phyloP scores from a whole-genome alignment of 2,113 vertebrate species.

The Passer domesticus region DNA sequence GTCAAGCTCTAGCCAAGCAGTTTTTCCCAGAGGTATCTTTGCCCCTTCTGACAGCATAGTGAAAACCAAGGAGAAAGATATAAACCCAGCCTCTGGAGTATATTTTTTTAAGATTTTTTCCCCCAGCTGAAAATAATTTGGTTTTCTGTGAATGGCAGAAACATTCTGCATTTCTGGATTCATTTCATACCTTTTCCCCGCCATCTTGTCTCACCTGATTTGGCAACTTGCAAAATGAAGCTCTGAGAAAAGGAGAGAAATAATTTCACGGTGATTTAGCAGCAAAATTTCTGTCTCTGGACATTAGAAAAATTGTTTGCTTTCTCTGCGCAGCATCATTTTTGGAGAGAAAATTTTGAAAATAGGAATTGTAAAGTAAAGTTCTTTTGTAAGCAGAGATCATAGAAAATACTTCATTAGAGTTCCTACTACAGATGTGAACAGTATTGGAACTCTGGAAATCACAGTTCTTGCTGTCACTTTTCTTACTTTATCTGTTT shows the following conservation, averaged over 20 bases:
- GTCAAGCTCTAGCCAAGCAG: neutral
- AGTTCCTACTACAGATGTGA: neutral
- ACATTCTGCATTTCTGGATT: neutral
- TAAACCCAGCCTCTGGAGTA: neutral
- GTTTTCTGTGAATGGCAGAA: neutral
- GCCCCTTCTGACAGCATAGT: neutral
- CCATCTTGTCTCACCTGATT: neutral
- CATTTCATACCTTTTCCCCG: neutral
- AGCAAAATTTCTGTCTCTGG: neutral
- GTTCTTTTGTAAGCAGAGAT: neutral
- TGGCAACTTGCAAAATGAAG: neutral
- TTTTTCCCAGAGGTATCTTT: neutral
- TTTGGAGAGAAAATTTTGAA: neutral
- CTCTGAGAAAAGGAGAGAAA: neutral
- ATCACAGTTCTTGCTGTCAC: neutral
- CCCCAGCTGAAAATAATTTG: neutral
- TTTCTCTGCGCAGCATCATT: neutral
- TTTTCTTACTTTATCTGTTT: neutral
- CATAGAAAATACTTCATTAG: neutral
- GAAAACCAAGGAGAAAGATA: neutral
- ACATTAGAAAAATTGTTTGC: neutral
- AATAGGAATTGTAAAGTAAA: neutral
- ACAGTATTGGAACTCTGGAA: neutral
- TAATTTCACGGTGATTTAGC: neutral
- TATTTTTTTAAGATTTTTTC: neutral